Conservation (phyloP, 2,888 invertebrate genomes). For the Synanthedon formicaeformis region DNA sequence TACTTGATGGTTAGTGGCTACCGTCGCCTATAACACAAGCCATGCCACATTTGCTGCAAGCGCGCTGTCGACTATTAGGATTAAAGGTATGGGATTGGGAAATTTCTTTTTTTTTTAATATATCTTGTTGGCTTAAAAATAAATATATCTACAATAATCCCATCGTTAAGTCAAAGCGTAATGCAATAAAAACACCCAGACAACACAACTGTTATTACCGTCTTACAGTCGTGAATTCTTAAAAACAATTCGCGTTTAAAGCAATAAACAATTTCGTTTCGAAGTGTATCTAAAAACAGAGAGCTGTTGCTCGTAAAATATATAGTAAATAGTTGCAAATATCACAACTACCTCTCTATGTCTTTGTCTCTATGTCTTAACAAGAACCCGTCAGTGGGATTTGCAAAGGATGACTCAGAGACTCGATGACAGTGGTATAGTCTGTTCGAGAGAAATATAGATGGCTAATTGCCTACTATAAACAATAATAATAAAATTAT, state of each 20-base stretch:
- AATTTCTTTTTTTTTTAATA: too few species aligned
- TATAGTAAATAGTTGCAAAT: conserved; percentile 32
- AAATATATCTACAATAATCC: too few species aligned
- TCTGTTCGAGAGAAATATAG: neutral
- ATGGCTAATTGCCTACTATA: neutral
- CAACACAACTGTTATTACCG: conserved; percentile 7
- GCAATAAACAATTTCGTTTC: conserved; percentile 33
- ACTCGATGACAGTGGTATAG: conserved; percentile 9
- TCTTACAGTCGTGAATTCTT: conserved; percentile 13
- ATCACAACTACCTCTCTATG: conserved; percentile 24
- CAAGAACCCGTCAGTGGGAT: conserved; percentile 28
- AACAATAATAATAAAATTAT: neutral
- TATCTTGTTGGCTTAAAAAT: too few species aligned
- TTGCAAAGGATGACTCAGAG: conserved; percentile 44
- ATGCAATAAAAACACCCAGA: too few species aligned
- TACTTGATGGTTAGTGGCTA: too few species aligned
- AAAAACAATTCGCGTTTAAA: conserved; percentile 22
- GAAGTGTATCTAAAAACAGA: conserved; percentile 26
- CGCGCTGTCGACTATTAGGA: too few species aligned
- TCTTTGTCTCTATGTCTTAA: conserved; percentile 19
- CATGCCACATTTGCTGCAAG: too few species aligned
- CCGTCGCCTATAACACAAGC: too few species aligned
- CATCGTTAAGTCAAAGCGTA: too few species aligned
- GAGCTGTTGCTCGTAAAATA: conserved; percentile 38
- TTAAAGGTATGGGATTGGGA: too few species aligned